Evolutionary conservation across 2,113 vertebrate genomes (phyloP).

Genomic region (Eulacestoma nigropectus): DNA sequence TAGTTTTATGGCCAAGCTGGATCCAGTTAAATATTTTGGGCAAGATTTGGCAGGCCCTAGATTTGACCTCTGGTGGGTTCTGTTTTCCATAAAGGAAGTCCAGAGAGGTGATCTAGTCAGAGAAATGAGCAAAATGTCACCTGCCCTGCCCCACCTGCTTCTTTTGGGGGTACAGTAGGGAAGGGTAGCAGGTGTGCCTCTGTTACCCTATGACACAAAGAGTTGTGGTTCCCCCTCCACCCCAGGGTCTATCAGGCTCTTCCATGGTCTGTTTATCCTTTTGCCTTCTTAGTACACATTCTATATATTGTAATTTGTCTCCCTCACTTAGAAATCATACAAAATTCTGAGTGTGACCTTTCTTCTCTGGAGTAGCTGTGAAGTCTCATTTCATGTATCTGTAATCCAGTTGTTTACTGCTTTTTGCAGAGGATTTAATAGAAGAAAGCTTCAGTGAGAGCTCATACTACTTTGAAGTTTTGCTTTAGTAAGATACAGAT

Average conservation of each 20-base stretch:
- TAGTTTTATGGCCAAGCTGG: neutral
- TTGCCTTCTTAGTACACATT: neutral
- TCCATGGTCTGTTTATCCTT: accelerated
- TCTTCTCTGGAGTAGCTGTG: neutral
- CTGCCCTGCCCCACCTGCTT: accelerated
- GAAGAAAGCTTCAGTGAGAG: neutral
- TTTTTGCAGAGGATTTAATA: neutral
- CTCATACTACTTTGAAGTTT: neutral
- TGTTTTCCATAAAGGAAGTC: neutral
- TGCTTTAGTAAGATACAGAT: neutral
- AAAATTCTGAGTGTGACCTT: neutral
- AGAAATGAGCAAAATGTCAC: neutral
- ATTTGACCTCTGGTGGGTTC: neutral
- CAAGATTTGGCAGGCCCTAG: neutral
- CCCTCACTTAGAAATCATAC: neutral
- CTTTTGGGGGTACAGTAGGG: accelerated
- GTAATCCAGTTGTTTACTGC: neutral
- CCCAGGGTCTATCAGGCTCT: neutral
- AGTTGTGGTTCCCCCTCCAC: accelerated
- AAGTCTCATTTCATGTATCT: neutral
- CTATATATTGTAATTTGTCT: neutral
- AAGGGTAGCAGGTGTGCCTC: accelerated
- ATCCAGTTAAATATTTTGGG: neutral
- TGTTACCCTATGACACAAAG: accelerated
- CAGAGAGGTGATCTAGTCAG: neutral